Base-by-base conservation (phyloP, 2,797 vertebrate species). In the Megalops cyprinoides region DNA sequence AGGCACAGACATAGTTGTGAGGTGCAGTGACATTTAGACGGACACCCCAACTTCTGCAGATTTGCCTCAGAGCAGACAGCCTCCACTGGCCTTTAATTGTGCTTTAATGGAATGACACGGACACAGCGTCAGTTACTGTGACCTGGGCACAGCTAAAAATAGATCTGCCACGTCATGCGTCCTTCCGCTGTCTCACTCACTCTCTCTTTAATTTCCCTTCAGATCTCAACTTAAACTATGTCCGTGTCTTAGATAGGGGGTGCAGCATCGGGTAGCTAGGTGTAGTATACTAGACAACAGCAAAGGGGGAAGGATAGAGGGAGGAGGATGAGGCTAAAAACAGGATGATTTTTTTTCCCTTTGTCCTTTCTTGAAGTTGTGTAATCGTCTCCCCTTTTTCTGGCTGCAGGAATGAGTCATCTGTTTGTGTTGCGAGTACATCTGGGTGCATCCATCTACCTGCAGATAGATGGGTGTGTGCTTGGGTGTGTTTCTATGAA, bases 401-500 rank as follows among this genome's bases (percentile, higher is more conserved):
- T n/a, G 67, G 6, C 39, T 71, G 39, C 67, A 44, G 67, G 67
- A n/a, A 71, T 71, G 67, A 71, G 37, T 71, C 39, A 71, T 71
- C 67, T 28, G 56, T 88, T 77, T 86, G 74, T 86, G 90, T 25
- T 28, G n/a, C 31, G 37, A n/a, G 28, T 25, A 44, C 25, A 31
- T 75, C 31, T 51, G 74, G n/a, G 18, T 48, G 10, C 48, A 46
- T 8, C 14, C 25, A 4, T 51, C 28, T 75, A 53, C 9, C n/a
- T 37, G 75, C n/a, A 25, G 1, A 20, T 65, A 10, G 39, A 15
- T 55, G 2, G 80, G 78, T 79, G 39, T 86, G 84, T 82, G 34
- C 79, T 85, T 82, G 77, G 86, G 85, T 87, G 83, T 88, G 85
- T 86, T 79, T 12, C n/a, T 60, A 25, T 1, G 7, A 4, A 12